These are phyloP conservation scores for Pteromalus puparum DNA, from an alignment of 1,140 invertebrate species.

Conservation along the genomic window DNA sequence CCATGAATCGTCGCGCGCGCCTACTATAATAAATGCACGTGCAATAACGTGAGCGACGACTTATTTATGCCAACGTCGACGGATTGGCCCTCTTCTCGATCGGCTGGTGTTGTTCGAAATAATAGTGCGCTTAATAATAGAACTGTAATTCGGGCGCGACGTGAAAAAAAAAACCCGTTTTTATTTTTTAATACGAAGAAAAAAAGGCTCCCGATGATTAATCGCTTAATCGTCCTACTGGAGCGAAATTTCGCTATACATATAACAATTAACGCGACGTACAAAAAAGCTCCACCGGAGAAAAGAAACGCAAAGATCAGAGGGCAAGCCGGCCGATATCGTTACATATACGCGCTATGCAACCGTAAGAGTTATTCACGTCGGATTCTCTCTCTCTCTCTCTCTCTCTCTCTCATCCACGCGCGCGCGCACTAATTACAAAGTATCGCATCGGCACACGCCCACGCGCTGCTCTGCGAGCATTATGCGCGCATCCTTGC, in stretches of 20 bases:
- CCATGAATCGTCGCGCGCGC: constrained; percentile 53
- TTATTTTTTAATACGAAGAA: too few relatives aligned
- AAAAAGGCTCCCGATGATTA: not conserved
- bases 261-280: not conserved
- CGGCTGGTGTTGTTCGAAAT: not conserved
- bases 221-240: not conserved
- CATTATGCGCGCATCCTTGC: constrained; percentile 53
- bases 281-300: not conserved
- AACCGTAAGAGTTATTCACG: not conserved
- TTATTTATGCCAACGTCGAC: constrained; percentile 56
- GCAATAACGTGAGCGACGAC: constrained; percentile 50
- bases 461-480: constrained; percentile 42
- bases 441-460: constrained; percentile 59
- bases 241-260: too few relatives aligned
- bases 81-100: constrained; percentile 55
- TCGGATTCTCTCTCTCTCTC: too few relatives aligned
- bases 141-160: not conserved
- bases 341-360: not conserved
- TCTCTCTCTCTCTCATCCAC: too few relatives aligned
- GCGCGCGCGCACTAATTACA: constrained; percentile 62
- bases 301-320: not conserved
- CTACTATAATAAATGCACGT: constrained; percentile 39
- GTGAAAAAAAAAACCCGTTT: too few relatives aligned
- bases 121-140: constrained; percentile 15
- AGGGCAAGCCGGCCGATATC: constrained; percentile 3